Conservation (phyloP, 2,888 invertebrate species). For the Clusia tigrina region DNA sequence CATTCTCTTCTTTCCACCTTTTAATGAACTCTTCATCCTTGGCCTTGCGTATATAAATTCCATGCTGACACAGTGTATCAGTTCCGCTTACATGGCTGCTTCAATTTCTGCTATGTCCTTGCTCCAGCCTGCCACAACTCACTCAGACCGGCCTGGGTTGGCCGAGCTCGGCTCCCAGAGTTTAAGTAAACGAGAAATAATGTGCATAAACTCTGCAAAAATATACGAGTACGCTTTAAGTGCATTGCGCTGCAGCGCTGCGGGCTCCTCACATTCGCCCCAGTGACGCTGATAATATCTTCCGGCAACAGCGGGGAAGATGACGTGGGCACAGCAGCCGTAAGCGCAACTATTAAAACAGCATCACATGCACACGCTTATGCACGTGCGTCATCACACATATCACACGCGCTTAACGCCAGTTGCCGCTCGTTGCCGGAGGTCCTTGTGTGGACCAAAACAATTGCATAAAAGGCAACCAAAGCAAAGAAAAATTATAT, state of each 20-base stretch:
- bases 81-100: conserved; percentile 9
- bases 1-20: too few relatives aligned
- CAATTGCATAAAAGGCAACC: not conserved
- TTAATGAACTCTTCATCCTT: conserved; percentile 18
- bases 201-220: conserved; percentile 23
- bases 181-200: conserved; percentile 17
- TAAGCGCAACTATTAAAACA: conserved; percentile 22
- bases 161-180: too few relatives aligned
- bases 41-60: conserved; percentile 11
- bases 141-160: conserved; percentile 14
- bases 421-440: not conserved
- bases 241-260: conserved; percentile 15
- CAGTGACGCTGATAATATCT: too few relatives aligned
- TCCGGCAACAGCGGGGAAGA: conserved; percentile 1
- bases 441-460: not conserved
- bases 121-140: conserved; percentile 12
- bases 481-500: not conserved
- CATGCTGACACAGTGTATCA: not conserved
- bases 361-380: conserved; percentile 23
- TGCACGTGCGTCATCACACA: conserved; percentile 16
- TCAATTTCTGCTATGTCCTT: conserved; percentile 10
- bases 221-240: conserved; percentile 26
- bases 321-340: not conserved
- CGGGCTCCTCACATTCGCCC: too few relatives aligned
- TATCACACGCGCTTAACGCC: conserved; percentile 10